A percentile compares a stretch with the other conserved stretches of the same genome.
Evolutionary conservation across 1,140 invertebrate genomes (phyloP).

Genomic region (Holotrichia oblita): DNA sequence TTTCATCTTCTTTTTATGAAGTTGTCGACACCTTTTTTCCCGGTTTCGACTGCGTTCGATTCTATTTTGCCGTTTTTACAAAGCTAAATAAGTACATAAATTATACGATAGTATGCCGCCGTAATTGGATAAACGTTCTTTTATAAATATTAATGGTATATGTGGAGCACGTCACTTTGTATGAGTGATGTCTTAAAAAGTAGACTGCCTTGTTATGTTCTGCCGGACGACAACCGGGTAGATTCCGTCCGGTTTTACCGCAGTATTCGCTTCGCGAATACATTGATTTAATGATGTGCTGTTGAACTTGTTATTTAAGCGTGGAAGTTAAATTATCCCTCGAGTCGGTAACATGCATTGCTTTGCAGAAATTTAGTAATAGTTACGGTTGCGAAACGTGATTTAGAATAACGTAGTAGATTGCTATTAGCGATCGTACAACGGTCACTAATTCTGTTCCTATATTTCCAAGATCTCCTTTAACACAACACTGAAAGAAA

Average conservation of each 20-base stretch:
- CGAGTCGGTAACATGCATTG: neutral
- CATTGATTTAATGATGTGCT: conserved; percentile 40
- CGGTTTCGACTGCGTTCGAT: neutral
- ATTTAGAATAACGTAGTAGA: neutral
- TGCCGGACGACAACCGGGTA: conserved; percentile 24
- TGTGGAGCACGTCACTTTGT: conserved; percentile 39
- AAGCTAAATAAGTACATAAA: conserved; percentile 41
- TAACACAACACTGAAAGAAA: too few relatives aligned
- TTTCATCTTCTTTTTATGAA: neutral
- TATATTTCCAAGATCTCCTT: too few relatives aligned
- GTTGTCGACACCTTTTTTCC: conserved; percentile 28
- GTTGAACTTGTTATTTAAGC: conserved; percentile 39
- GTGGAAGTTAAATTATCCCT: conserved; percentile 34
- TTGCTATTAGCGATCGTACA: neutral
- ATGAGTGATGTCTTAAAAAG: conserved; percentile 39
- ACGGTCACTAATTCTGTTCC: neutral
- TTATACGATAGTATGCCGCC: conserved; percentile 39
- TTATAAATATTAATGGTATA: conserved; percentile 43
- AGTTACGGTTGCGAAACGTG: neutral
- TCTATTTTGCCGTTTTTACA: conserved; percentile 26
- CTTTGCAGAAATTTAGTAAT: conserved; percentile 24
- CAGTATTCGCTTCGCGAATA: conserved; percentile 34
- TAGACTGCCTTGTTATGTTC: conserved; percentile 37
- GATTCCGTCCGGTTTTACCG: conserved; percentile 13
- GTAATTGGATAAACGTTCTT: conserved; percentile 42